A percentile compares a stretch with the other conserved stretches of the same genome.
These are phyloP conservation scores for Naso thynnoides DNA, from an alignment of 2,797 vertebrate genomes.

Conservation along the genomic window DNA sequence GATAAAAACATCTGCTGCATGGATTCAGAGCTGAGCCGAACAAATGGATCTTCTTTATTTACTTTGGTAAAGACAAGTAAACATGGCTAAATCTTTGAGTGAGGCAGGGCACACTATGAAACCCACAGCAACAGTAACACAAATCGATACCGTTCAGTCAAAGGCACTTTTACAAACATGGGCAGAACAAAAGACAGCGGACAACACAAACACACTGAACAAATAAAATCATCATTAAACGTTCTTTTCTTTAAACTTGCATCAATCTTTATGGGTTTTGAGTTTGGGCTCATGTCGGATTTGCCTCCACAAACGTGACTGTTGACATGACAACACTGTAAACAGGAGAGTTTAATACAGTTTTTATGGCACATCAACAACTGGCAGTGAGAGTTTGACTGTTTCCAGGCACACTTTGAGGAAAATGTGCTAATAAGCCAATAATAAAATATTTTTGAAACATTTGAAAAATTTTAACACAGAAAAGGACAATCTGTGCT, in stretches of 20 bases:
- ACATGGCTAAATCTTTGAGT: conserved; percentile 43
- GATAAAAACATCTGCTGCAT: conserved; percentile 39
- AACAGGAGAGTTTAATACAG: conserved; percentile 30
- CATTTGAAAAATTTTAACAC: not conserved
- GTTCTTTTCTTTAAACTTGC: conserved; percentile 14
- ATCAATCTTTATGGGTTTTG: conserved; percentile 11
- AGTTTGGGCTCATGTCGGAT: too few species aligned
- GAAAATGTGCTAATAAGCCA: conserved; percentile 48
- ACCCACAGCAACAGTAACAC: conserved; percentile 31
- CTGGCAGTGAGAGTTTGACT: conserved; percentile 11
- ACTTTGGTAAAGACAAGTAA: conserved; percentile 67
- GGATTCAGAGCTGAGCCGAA: conserved; percentile 23
- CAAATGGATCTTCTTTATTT: conserved; percentile 51
- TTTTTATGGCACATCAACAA: conserved; percentile 14
- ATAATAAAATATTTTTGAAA: conserved; percentile 1
- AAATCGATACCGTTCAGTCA: conserved; percentile 52
- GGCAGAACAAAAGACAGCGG: conserved; percentile 31
- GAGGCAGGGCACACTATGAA: conserved; percentile 28
- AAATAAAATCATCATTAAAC: conserved; percentile 28
- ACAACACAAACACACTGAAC: conserved; percentile 50
- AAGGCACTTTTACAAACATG: conserved; percentile 68
- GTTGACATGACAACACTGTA: conserved; percentile 2
- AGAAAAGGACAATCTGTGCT: not conserved
- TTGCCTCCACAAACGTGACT: too few species aligned
- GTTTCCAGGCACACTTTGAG: conserved; percentile 16